Evolutionary conservation across 2,113 vertebrate species (phyloP).

Genomic region (Bubalus kerabau): DNA sequence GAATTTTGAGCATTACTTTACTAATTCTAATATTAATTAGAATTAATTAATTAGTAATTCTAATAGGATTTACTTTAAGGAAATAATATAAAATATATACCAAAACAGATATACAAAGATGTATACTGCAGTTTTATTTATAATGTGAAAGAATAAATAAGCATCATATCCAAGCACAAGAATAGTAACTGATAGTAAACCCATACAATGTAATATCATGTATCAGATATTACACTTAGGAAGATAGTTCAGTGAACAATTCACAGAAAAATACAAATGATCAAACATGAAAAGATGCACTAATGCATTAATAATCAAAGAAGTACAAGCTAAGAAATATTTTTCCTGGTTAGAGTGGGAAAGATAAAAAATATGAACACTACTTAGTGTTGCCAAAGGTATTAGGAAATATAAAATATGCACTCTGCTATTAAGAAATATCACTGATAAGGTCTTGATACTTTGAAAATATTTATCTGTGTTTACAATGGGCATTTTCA

Average conservation of each 20-base stretch:
- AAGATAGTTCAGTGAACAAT: background rate
- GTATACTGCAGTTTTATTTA: background rate
- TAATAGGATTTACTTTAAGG: background rate
- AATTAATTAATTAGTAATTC: background rate
- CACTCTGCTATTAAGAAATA: background rate
- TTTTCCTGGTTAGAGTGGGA: background rate
- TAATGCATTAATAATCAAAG: background rate
- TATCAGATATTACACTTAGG: background rate
- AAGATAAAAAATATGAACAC: background rate
- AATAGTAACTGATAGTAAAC: background rate
- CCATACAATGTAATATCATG: background rate
- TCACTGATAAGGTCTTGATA: background rate
- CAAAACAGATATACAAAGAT: background rate
- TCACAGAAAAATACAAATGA: background rate
- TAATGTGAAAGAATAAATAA: background rate
- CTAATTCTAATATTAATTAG: too few relatives aligned
- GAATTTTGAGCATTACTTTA: too few relatives aligned
- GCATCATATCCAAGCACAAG: background rate
- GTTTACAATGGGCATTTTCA: background rate
- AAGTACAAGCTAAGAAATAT: background rate
- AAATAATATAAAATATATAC: background rate
- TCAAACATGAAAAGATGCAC: background rate
- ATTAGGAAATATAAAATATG: background rate
- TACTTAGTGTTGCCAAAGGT: background rate
- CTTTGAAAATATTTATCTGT: background rate